Evolutionary conservation across 2,888 invertebrate species (phyloP).

Genomic region (Sturmia bella): DNA sequence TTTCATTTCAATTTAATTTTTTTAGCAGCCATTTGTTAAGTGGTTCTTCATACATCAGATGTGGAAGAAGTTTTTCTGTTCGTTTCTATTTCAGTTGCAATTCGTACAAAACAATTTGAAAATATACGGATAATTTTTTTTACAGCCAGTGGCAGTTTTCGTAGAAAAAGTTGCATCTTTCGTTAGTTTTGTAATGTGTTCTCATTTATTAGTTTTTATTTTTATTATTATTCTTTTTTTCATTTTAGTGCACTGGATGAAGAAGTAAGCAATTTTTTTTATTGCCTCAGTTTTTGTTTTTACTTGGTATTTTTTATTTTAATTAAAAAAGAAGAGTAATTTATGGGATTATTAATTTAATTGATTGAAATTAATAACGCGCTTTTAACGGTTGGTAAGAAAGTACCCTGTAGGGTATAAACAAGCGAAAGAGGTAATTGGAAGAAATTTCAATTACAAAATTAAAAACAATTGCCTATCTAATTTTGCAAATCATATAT

Average conservation of each 20-base stretch:
- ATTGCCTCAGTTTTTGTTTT: neutral
- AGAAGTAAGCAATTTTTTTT: conserved; percentile 6
- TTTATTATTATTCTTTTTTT: conserved; percentile 46
- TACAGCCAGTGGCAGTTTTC: conserved; percentile 39
- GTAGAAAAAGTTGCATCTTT: neutral
- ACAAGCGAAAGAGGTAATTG: too few species aligned
- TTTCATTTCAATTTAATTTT: conserved; percentile 28
- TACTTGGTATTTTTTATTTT: neutral
- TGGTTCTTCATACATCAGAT: conserved; percentile 32
- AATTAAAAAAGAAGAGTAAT: neutral
- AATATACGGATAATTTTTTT: conserved; percentile 28
- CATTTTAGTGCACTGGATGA: conserved; percentile 19
- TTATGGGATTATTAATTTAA: neutral
- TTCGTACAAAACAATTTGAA: conserved; percentile 32
- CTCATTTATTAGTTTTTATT: conserved; percentile 60
- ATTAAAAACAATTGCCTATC: too few species aligned
- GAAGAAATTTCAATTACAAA: too few species aligned
- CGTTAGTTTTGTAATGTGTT: conserved; percentile 2
- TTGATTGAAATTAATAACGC: too few species aligned
- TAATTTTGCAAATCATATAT: too few species aligned
- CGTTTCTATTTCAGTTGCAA: conserved; percentile 30
- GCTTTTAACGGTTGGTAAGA: too few species aligned
- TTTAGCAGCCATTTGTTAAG: conserved; percentile 33
- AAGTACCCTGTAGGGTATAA: too few species aligned
- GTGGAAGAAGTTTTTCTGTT: conserved; percentile 19